phyloP scores from a whole-genome alignment of 2,797 vertebrate species.

The Astyanax mexicanus region DNA sequence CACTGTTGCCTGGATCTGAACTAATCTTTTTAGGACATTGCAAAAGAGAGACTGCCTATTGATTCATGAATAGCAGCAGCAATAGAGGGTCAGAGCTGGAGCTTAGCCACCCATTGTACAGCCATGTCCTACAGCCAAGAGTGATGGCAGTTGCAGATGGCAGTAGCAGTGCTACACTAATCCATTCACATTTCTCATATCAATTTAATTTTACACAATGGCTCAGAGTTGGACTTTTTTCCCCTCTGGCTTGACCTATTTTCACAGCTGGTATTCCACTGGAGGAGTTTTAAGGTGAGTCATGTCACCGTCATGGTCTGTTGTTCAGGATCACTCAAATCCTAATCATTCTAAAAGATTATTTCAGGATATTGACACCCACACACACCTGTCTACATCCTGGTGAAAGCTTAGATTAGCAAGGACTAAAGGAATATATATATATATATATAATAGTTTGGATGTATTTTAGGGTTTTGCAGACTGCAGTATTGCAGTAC shows the following conservation, averaged over 20 bases:
- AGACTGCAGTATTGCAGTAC: background rate
- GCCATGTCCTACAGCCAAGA: conserved; percentile 42
- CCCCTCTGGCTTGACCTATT: conserved; percentile 33
- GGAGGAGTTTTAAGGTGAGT: conserved; percentile 38
- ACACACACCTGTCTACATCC: conserved; percentile 16
- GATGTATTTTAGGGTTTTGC: background rate
- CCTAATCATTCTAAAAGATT: conserved; percentile 38
- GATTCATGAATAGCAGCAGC: conserved; percentile 46
- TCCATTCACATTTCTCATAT: conserved; percentile 47
- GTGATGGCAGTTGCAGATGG: conserved; percentile 44
- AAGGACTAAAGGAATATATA: background rate
- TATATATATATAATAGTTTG: background rate
- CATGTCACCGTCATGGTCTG: conserved; percentile 25
- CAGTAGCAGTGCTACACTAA: conserved; percentile 29
- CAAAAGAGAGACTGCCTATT: conserved; percentile 39
- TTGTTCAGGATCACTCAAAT: conserved; percentile 37
- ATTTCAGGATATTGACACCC: conserved; percentile 33
- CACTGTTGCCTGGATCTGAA: conserved; percentile 36
- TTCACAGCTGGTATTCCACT: conserved; percentile 43
- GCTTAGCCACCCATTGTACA: conserved; percentile 41
- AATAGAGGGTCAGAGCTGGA: conserved; percentile 32
- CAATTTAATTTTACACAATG: conserved; percentile 52
- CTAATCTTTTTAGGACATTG: conserved; percentile 52
- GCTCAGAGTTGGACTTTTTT: conserved; percentile 6
- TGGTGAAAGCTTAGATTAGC: background rate